Conservation (phyloP, 2,888 invertebrate genomes). For the Tethea ocularis region DNA sequence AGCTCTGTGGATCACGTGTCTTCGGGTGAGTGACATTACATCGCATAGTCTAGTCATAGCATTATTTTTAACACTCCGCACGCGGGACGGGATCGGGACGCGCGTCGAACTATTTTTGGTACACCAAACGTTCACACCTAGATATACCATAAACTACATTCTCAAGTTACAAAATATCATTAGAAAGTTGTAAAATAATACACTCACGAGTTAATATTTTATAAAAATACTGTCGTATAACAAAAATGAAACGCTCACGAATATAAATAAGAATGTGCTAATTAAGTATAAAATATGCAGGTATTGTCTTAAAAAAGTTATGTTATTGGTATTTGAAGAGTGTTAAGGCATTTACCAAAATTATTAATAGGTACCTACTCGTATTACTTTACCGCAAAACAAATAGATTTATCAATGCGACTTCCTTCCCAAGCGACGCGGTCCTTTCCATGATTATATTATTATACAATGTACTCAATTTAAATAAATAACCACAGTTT, state of each 20-base stretch:
- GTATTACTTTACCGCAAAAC: background rate
- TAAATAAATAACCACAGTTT: slow-evolving; percentile 1
- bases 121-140: slow-evolving; percentile 63
- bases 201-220: slow-evolving; percentile 12
- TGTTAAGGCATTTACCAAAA: background rate
- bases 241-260: slow-evolving; percentile 10
- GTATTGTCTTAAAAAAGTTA: slow-evolving; percentile 5
- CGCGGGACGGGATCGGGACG: slow-evolving; percentile 54
- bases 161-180: slow-evolving; percentile 66
- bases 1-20: slow-evolving; percentile 43
- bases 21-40: slow-evolving; percentile 75
- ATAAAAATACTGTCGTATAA: slow-evolving; percentile 8
- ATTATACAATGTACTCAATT: background rate
- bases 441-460: background rate
- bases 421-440: background rate
- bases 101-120: slow-evolving; percentile 75
- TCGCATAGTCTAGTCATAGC: slow-evolving; percentile 53
- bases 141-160: slow-evolving; percentile 60
- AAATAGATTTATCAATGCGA: background rate
- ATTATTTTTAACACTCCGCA: slow-evolving; percentile 72
- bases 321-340: background rate
- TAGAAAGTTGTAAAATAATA: slow-evolving; percentile 35
- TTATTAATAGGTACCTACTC: background rate
- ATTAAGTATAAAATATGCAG: slow-evolving; percentile 14
- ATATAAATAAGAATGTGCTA: slow-evolving; percentile 14